Evolutionary conservation across 2,888 invertebrate genomes (phyloP), one percentile per base, ranked within the genome.

Genomic region (Apantesis nais): DNA sequence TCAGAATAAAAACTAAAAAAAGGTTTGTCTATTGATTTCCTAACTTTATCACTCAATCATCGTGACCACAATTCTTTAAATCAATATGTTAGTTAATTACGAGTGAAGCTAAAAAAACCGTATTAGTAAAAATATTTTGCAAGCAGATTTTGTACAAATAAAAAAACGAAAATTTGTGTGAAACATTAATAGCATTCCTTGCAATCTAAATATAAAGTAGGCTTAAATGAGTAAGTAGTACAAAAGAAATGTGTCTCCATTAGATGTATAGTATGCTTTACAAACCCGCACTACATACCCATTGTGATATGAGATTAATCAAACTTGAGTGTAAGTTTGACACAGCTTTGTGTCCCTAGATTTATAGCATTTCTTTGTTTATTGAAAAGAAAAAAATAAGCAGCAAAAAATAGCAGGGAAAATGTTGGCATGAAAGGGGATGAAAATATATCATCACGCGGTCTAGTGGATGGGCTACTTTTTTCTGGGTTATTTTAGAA

Each of bases 281-380:
- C 25, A 52, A 70, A 76, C 58, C 62, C 58, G 37, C 60, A 70
- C 70, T 68, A 70, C 70, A 74, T 74, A 62, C 68, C 48, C 62
- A 67, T 55, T 60, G 76, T 76, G 73, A 76, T 77, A 70, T 68
- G 68, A 79, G 74, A 83, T 83, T 83, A 82, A 83, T 83, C 78
- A 80, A 82, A 83, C 74, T 81, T 78, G 70, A 74, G 71, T 76
- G 68, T 73, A 78, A 81, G 75, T 82, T 82, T 76, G 72, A 74
- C 76, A 63, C 67, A 63, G 67, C 76, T 60, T 70, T 75, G 72
- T 70, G 74, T 66, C 62, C 70, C n/a, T 44, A 76, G 75, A 80
- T 83, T 79, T 83, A 83, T 80, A 67, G 66, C 71, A 75, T 71
- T 71, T 74, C 74, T 70, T 82, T 81, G 83, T 83, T 79, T 83